Percentiles rank a stretch among this genome's conserved stretches.
phyloP scores from a whole-genome alignment of 2,113 vertebrate genomes.

The Sarotherodon lohbergeri region DNA sequence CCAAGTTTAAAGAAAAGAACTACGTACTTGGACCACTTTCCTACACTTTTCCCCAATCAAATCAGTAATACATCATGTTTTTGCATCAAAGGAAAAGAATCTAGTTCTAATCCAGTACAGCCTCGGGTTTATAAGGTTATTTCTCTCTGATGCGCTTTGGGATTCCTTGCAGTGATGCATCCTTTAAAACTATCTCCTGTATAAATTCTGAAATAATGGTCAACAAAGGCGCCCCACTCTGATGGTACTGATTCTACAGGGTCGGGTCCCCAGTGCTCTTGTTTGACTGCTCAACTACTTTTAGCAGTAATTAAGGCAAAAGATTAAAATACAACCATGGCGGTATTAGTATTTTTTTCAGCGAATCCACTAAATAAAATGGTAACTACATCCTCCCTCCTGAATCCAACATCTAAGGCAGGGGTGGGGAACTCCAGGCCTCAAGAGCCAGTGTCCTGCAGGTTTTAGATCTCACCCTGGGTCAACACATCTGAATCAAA shows the following conservation, averaged over 20 bases:
- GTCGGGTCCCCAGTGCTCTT: background rate
- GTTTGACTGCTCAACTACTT: background rate
- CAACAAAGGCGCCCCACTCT: background rate
- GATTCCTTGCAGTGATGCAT: background rate
- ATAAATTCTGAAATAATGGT: background rate
- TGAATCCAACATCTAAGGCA: background rate
- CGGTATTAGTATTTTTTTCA: fast-evolving
- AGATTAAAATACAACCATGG: background rate
- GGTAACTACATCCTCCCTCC: background rate
- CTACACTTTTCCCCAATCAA: background rate
- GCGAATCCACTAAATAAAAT: fast-evolving
- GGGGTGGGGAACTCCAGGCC: background rate
- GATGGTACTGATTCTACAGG: background rate
- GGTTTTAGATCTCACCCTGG: background rate
- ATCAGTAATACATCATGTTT: background rate
- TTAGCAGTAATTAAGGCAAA: background rate
- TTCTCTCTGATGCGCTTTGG: background rate
- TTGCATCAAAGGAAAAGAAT: background rate
- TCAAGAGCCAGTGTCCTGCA: background rate
- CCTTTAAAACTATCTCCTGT: background rate
- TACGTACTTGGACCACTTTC: background rate
- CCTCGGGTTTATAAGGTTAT: background rate
- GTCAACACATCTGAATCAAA: background rate
- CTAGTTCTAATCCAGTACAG: background rate
- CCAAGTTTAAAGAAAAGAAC: background rate